Percentiles rank a stretch among this genome's conserved stretches.
Conservation (phyloP, 2,888 invertebrate species). For the Resseliella maxima region DNA sequence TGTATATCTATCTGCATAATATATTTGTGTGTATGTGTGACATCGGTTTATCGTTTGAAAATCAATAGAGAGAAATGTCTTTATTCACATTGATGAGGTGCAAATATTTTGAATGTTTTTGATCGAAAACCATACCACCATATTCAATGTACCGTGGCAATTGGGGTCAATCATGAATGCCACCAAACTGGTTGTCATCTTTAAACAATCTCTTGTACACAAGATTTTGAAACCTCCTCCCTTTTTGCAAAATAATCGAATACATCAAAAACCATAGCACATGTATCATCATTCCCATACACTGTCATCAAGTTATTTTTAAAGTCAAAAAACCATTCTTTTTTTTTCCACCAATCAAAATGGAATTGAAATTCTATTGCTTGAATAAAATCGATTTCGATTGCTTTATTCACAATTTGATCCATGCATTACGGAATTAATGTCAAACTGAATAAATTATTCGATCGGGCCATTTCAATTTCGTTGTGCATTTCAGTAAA, state of each 20-base stretch:
- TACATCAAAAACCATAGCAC: too few relatives aligned
- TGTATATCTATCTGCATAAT: neutral
- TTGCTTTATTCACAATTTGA: neutral
- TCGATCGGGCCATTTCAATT: neutral
- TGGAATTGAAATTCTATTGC: too few relatives aligned
- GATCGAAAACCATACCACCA: too few relatives aligned
- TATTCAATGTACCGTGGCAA: neutral
- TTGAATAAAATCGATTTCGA: too few relatives aligned
- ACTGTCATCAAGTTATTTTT: too few relatives aligned
- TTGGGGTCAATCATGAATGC: neutral
- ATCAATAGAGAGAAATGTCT: constrained; percentile 33
- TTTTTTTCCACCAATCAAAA: too few relatives aligned
- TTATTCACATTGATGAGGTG: neutral
- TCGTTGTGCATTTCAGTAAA: neutral
- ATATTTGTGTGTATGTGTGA: neutral
- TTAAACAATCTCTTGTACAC: too few relatives aligned
- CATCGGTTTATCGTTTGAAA: neutral
- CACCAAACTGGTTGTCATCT: too few relatives aligned
- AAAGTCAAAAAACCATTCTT: too few relatives aligned
- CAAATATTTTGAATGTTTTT: neutral
- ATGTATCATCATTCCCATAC: too few relatives aligned
- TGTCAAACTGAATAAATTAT: constrained; percentile 37
- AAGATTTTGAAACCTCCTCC: too few relatives aligned
- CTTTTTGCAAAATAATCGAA: too few relatives aligned
- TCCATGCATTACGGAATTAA: neutral